Evolutionary conservation across 2,797 vertebrate genomes (phyloP).

Genomic region (Xyrichtys novacula): DNA sequence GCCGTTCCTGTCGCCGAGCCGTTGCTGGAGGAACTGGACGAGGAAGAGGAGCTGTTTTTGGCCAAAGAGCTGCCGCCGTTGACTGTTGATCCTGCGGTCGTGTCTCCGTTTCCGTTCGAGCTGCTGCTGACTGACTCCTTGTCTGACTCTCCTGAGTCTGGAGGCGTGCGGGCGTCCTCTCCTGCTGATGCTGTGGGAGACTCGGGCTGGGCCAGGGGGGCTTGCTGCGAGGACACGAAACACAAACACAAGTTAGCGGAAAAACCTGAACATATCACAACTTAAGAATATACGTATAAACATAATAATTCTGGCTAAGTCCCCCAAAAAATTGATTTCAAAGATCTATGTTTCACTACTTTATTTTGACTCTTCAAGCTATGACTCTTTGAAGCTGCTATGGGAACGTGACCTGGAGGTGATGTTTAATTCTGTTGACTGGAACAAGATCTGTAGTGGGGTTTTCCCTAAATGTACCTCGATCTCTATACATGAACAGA

Average conservation of each 20-base stretch:
- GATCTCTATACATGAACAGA: no score
- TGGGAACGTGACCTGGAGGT: no score
- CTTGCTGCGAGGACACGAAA: constrained; percentile 78
- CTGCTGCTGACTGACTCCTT: constrained; percentile 98
- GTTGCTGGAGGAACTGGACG: constrained; percentile 82
- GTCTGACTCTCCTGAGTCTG: constrained; percentile 95
- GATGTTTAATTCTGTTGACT: no score
- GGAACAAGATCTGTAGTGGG: no score
- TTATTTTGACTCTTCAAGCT: no score
- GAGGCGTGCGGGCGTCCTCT: constrained; percentile 91
- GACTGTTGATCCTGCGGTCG: constrained; percentile 52
- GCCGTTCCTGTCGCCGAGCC: constrained; percentile 64
- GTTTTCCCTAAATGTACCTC: no score
- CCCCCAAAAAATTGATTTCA: no score
- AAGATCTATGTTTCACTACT: no score
- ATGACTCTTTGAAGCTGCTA: no score
- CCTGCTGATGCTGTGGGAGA: constrained; percentile 94
- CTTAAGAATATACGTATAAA: not conserved
- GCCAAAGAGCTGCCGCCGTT: constrained; percentile 67
- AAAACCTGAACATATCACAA: constrained; percentile 19
- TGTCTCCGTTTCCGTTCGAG: constrained; percentile 89
- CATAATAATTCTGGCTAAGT: no score
- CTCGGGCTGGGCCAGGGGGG: constrained; percentile 95
- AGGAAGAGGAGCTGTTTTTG: constrained; percentile 82
- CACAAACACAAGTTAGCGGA: constrained; percentile 13